phyloP scores from a whole-genome alignment of 2,797 vertebrate genomes.

The Cuniculus paca region DNA sequence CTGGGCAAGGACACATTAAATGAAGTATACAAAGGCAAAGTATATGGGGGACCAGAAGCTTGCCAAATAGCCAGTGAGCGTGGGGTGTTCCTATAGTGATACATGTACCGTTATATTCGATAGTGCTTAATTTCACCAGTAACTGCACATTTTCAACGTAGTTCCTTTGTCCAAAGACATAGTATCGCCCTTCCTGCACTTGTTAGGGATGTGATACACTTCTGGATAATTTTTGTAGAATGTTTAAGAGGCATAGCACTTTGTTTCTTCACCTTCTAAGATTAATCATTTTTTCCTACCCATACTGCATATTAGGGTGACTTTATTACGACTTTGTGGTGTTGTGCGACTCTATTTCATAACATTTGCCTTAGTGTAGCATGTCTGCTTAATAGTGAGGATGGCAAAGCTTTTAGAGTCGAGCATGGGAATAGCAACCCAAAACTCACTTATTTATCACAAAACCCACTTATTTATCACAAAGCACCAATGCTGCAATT shows the following conservation, averaged over 20 bases:
- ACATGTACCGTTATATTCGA: neutral
- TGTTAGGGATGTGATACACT: neutral
- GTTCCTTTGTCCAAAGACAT: neutral
- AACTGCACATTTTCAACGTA: neutral
- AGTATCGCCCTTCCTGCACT: neutral
- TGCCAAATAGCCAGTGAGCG: neutral
- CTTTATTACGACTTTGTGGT: neutral
- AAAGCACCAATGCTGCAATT: neutral
- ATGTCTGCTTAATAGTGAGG: neutral
- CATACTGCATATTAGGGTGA: neutral
- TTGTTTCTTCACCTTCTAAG: neutral
- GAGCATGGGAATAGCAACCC: neutral
- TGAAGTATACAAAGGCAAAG: neutral
- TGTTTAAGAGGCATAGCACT: neutral
- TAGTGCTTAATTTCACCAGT: neutral
- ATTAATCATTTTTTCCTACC: neutral
- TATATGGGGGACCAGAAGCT: neutral
- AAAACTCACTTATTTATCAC: neutral
- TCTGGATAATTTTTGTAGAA: neutral
- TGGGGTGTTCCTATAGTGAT: neutral
- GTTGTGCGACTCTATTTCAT: neutral
- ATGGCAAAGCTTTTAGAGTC: neutral
- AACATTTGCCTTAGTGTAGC: neutral
- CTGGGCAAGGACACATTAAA: neutral
- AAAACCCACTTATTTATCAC: neutral